These are phyloP conservation scores for Agrilus planipennis DNA, from an alignment of 1,140 invertebrate species.

Conservation along the genomic window DNA sequence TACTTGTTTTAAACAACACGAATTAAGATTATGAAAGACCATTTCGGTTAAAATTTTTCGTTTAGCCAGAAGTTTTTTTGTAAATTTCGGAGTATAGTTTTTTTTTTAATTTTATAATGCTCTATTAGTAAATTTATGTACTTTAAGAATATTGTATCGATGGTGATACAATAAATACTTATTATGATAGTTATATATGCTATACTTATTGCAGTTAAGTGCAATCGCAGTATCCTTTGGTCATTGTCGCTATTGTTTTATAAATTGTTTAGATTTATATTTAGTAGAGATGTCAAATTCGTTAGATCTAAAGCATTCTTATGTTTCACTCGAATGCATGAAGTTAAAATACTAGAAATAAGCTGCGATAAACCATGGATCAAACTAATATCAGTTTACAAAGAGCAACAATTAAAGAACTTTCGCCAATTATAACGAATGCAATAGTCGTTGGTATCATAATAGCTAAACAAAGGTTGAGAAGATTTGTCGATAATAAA, in stretches of 20 bases:
- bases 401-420: constrained; percentile 18
- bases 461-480: constrained; percentile 26
- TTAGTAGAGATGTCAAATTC: not conserved
- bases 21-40: too few species aligned
- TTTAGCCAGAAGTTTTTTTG: too few species aligned
- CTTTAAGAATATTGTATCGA: not conserved
- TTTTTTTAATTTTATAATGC: not conserved
- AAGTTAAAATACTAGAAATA: too few species aligned
- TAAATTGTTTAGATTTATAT: not conserved
- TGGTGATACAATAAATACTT: not conserved
- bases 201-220: not conserved
- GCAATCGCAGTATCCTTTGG: not conserved
- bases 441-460: constrained; percentile 26
- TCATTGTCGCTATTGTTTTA: not conserved
- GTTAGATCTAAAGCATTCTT: not conserved
- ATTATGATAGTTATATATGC: not conserved
- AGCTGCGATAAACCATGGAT: too few species aligned
- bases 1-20: too few species aligned
- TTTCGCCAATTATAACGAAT: constrained; percentile 22
- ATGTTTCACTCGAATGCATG: not conserved
- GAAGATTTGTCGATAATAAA: constrained; percentile 15
- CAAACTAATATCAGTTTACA: constrained; percentile 17
- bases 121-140: not conserved
- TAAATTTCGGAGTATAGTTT: too few species aligned
- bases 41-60: too few species aligned